Evolutionary conservation across 2,113 vertebrate species (phyloP), one percentile per base, ranked within the genome.

Genomic region (Patagioenas fasciata): DNA sequence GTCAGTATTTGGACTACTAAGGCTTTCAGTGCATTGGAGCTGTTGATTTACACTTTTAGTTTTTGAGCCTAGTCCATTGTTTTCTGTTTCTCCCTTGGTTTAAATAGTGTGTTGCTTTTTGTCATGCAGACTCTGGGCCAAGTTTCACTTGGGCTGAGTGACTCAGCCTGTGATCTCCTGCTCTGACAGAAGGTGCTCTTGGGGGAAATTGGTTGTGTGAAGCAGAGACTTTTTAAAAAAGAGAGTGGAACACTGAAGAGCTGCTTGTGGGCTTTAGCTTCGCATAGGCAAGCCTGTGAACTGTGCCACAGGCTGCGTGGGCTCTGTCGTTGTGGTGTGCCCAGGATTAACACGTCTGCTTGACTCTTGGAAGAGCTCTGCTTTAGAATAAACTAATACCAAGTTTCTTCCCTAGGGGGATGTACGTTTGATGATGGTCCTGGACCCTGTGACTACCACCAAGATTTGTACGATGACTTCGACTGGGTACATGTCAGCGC

Each of bases 401-500:
- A 36, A 13, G 6, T 62, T 85, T 91, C 88, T 92, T 87, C 83
- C 96, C 20, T 94, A 99, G 99, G 99, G 74, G 99, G 99, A 81
- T 99, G 99, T 64, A 98, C 98, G 0, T 99, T 99, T 2, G 98
- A 99, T 79, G 99, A 99, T 54, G 99, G 99, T 51, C 99, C 99
- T 38, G 98, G 98, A 38, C 98, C 98, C 86, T 99, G 99, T 88
- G 99, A 99, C 93, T 99, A 99, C 97, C 99, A 99, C 92, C 99
- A 99, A 96, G 99, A 99, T 93, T 98, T 98, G 3, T 99, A 99
- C 0, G 99, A 99, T 78, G 99, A 99, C 97, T 99, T 99, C 13
- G 99, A 99, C 96, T 99, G 99, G 99, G 98, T 98, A 3, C 99
- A 99, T 47, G 98, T 99, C 96, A 99, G 99, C 47, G 98, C 99